Base-by-base conservation (phyloP, 2,797 vertebrate genomes). In the Anas georgica region DNA sequence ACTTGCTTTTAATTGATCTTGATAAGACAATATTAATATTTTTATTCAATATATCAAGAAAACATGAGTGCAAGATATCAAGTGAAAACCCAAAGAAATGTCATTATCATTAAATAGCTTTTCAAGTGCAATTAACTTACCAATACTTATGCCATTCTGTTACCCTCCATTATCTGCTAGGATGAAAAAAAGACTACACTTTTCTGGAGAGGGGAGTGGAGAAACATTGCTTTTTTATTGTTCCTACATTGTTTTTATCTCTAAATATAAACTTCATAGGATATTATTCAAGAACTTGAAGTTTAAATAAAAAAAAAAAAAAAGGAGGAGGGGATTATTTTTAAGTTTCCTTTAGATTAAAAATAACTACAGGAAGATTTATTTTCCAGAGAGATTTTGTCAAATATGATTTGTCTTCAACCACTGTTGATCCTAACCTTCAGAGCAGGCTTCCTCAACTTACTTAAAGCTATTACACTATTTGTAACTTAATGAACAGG, bases 341-440 rank as follows among this genome's bases (percentile, higher is more conserved):
- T 52, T 52, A 52, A 52, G 56, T 33, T 60, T 52, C 29, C 50
- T 28, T 55, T 59, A 41, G 7, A 75, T 76, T 73, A 39, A 87
- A 86, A 64, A 68, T 33, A 63, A 14, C 31, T 37, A 62, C 14
- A 55, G 17, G 12, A 77, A 72, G 41, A 76, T 74, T 91, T 84
- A 63, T 77, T 12, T 56, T 70, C 31, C 62, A 91, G 17, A 75
- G 37, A 67, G 41, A 76, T 69, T 86, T 76, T 66, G 41, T 69
- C 33, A 88, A 70, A 91, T 84, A 58, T 84, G 45, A 82, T 92
- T 88, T 92, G 29, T 67, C 39, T 90, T 82, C 88, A 93, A 4
- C 33, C 55, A 81, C 63, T 46, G 59, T 46, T 79, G 90, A 84
- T 79, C 74, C 35, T 46, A 83, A 59, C 31, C 25, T 87, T 52